These are phyloP conservation scores for Luehdorfia chinensis DNA, from an alignment of 1,140 invertebrate genomes.

Conservation along the genomic window DNA sequence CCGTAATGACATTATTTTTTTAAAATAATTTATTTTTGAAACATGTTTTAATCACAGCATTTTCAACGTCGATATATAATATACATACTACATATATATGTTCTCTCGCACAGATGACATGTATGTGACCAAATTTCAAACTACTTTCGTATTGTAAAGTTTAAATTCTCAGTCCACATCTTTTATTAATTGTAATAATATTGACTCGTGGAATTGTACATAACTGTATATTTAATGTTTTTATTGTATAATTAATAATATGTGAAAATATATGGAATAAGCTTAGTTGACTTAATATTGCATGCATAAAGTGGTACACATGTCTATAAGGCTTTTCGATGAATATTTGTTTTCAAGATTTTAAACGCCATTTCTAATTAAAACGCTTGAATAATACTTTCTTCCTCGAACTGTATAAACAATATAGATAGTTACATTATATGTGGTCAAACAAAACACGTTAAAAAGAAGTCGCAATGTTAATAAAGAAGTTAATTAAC, in stretches of 20 bases:
- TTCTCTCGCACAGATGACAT: too few relatives aligned
- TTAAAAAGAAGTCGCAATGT: not conserved
- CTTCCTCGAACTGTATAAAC: constrained; percentile 5
- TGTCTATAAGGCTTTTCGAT: not conserved
- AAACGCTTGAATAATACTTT: constrained; percentile 2
- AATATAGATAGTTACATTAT: not conserved
- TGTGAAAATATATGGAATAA: not conserved
- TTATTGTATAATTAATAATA: not conserved
- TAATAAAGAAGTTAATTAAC: constrained; percentile 1
- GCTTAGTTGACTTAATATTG: not conserved
- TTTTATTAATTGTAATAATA: not conserved
- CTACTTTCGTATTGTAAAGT: too few relatives aligned
- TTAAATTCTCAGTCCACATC: not conserved
- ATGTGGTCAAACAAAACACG: not conserved
- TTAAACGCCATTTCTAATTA: not conserved
- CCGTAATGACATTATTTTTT: too few relatives aligned
- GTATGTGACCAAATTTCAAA: too few relatives aligned
- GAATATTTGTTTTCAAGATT: not conserved
- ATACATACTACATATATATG: too few relatives aligned
- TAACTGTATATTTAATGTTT: not conserved
- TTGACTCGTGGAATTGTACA: not conserved
- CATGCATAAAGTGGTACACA: not conserved
- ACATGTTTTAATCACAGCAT: too few relatives aligned
- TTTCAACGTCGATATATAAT: too few relatives aligned
- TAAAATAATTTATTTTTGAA: too few relatives aligned